phyloP scores from a whole-genome alignment of 2,797 vertebrate genomes.

The Cyclura pinguis region DNA sequence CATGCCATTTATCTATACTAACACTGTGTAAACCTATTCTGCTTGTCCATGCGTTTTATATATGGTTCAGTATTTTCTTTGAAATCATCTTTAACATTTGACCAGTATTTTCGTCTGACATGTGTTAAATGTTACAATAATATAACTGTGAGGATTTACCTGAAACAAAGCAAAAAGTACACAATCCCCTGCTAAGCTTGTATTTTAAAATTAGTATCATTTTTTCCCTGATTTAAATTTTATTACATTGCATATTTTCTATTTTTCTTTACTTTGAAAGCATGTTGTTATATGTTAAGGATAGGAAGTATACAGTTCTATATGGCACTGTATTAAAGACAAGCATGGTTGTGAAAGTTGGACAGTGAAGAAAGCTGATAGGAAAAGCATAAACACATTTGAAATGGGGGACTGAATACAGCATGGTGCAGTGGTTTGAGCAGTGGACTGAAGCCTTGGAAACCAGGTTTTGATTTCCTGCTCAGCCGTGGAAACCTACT shows the following conservation, averaged over 20 bases:
- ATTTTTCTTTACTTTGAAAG: slow-evolving; percentile 15
- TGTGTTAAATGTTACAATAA: slow-evolving; percentile 20
- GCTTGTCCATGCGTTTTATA: slow-evolving; percentile 77
- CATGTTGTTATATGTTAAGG: neutral
- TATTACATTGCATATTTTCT: neutral
- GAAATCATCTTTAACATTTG: slow-evolving; percentile 64
- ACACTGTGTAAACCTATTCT: slow-evolving; percentile 78
- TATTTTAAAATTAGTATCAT: slow-evolving; percentile 23
- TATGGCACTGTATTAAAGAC: neutral
- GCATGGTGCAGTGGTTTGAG: too few relatives aligned
- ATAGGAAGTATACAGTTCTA: neutral
- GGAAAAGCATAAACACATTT: too few relatives aligned
- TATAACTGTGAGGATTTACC: neutral
- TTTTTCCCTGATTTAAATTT: neutral
- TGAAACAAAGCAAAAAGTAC: neutral
- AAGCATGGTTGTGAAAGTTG: too few relatives aligned
- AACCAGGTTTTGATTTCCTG: too few relatives aligned
- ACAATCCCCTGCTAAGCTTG: slow-evolving; percentile 19
- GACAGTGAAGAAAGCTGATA: too few relatives aligned
- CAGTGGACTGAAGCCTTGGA: too few relatives aligned
- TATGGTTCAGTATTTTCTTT: slow-evolving; percentile 46
- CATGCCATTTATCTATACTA: slow-evolving; percentile 80
- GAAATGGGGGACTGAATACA: too few relatives aligned
- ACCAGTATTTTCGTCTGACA: slow-evolving; percentile 46
- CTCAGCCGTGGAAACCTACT: too few relatives aligned